These are phyloP conservation scores for Agriotes lineatus DNA, from an alignment of 2,888 invertebrate genomes.

Conservation along the genomic window DNA sequence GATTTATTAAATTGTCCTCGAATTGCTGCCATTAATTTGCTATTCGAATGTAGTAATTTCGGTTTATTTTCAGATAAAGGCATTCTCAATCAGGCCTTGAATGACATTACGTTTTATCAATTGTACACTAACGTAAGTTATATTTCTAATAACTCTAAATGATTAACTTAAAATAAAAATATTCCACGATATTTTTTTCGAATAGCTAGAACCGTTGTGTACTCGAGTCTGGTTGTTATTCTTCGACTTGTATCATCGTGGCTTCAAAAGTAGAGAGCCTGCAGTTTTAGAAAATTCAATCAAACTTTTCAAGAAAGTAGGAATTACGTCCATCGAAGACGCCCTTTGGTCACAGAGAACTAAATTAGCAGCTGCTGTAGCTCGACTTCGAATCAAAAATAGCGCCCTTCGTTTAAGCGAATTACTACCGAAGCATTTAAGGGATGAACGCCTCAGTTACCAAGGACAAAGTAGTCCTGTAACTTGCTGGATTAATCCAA, in stretches of 20 bases:
- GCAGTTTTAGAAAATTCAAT: conserved; percentile 51
- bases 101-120: conserved; percentile 73
- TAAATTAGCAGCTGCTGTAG: conserved; percentile 81
- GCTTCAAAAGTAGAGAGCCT: conserved; percentile 66
- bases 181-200: not conserved
- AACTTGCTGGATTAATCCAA: conserved; percentile 86
- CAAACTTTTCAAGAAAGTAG: conserved; percentile 58
- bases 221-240: conserved; percentile 74
- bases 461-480: conserved; percentile 69
- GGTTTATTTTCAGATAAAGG: conserved; percentile 70
- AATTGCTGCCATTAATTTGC: not conserved
- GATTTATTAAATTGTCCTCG: conserved; percentile 17
- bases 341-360: conserved; percentile 76
- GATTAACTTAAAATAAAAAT: too few relatives aligned
- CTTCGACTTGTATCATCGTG: conserved; percentile 77
- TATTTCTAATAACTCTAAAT: too few relatives aligned
- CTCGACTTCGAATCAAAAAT: conserved; percentile 80
- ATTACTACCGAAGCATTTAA: conserved; percentile 78
- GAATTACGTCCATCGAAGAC: conserved; percentile 70
- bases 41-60: conserved; percentile 1
- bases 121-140: conserved; percentile 69
- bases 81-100: conserved; percentile 75
- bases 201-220: conserved; percentile 52
- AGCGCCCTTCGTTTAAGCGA: conserved; percentile 78
- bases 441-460: conserved; percentile 76